phyloP scores from a whole-genome alignment of 92 coral and sea anemone genomes.

The Zoanthus solanderi region DNA sequence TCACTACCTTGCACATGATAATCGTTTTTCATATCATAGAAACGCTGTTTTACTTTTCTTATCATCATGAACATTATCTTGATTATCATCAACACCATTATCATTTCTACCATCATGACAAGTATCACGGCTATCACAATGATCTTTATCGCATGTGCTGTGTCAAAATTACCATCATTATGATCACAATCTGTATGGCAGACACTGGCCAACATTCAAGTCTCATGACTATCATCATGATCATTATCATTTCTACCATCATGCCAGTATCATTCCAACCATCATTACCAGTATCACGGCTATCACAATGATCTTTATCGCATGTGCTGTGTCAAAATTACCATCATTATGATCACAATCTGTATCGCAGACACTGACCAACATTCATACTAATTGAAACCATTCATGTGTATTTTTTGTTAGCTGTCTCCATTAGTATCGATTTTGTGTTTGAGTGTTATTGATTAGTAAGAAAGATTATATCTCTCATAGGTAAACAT shows the following conservation, averaged over 20 bases:
- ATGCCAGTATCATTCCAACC: neutral
- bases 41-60: neutral
- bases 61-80: neutral
- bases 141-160: neutral
- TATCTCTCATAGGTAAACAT: neutral
- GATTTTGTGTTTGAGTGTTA: too few species aligned
- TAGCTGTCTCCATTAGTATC: too few species aligned
- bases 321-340: neutral
- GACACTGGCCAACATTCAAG: too few species aligned
- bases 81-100: neutral
- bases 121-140: neutral
- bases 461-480: neutral
- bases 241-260: neutral
- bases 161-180: neutral
- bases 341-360: neutral
- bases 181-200: neutral
- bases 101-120: neutral
- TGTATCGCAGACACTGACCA: too few species aligned
- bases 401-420: too few species aligned
- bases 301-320: neutral
- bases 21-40: too few species aligned
- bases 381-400: too few species aligned
- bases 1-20: too few species aligned
- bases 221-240: too few species aligned
- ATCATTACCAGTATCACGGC: neutral